Percentiles rank a stretch among this genome's conserved stretches.
phyloP scores from a whole-genome alignment of 2,888 invertebrate genomes.

The Abscondita cerata region DNA sequence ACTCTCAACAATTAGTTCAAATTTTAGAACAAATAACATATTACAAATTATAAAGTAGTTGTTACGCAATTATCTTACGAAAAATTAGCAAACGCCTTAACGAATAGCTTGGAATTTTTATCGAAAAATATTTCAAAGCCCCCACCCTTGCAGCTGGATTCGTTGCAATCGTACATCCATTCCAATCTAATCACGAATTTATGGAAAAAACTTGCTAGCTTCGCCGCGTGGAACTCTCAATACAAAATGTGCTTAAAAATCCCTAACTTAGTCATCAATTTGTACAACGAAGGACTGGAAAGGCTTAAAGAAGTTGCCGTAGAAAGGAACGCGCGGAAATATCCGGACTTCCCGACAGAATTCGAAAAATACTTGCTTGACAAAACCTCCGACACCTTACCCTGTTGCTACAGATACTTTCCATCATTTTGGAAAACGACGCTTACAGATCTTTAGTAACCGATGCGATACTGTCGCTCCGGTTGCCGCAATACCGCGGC shows the following conservation, averaged over 20 bases:
- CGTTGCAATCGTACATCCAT: constrained; percentile 63
- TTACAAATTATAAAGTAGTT: constrained; percentile 17
- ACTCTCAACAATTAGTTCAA: constrained; percentile 5
- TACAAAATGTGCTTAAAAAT: constrained; percentile 61
- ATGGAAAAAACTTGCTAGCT: constrained; percentile 64
- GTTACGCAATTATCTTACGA: constrained; percentile 5
- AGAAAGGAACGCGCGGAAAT: constrained; percentile 65
- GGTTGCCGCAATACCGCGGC: constrained; percentile 61
- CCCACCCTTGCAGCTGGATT: constrained; percentile 66
- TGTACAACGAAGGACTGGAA: constrained; percentile 73
- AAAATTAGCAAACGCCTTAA: neutral
- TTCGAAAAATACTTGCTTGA: constrained; percentile 64
- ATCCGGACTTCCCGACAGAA: constrained; percentile 70
- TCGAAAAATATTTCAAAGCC: constrained; percentile 61
- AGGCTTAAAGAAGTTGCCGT: constrained; percentile 67
- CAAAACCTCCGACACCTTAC: constrained; percentile 62
- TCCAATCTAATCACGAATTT: constrained; percentile 68
- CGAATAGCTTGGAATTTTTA: constrained; percentile 57
- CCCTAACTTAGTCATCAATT: constrained; percentile 65
- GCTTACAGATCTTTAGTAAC: constrained; percentile 64
- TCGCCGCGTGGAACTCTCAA: constrained; percentile 55
- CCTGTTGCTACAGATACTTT: constrained; percentile 68
- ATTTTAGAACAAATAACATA: constrained; percentile 11
- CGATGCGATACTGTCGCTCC: constrained; percentile 62
- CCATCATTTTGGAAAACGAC: constrained; percentile 66